Base-by-base conservation (phyloP, 1,140 invertebrate species). In the Drosophila pseudoananassae region DNA sequence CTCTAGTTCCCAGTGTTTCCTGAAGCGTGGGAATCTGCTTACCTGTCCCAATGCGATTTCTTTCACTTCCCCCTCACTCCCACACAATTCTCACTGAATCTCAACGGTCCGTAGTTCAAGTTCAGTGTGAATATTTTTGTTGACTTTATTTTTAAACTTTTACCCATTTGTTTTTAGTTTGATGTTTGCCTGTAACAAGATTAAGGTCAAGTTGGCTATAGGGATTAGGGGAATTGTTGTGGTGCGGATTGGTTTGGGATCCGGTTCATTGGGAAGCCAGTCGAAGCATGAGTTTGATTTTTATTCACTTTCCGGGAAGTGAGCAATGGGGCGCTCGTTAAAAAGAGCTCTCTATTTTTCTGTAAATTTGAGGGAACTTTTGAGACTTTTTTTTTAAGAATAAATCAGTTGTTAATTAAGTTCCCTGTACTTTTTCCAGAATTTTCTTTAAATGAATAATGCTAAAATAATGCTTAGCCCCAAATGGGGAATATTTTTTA, bases 81-180 rank as follows among this genome's bases (percentile, higher is more conserved):
- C 23, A 17, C 1, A 46, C 6, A 9, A 23, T 46, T 20, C 6
- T 14, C 40, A 3, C 10, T 36, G 4, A 8, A 20, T 76, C 20
- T 38, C 33, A 5, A 15, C 14, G 14, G 9, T 56, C 31, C 47
- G 23, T 56, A 74, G 58, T 81, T 78, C 78, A 87, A 87, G 78
- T 87, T 88, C 83, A 87, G 61, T 75, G 59, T 51, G 60, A 59
- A 63, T 49, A 75, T 59, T 60, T 65, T 20, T 64, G 49, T 77
- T 78, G 49, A 71, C 56, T 75, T 75, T 82, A 75, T 78, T 85
- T 87, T 78, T 60, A 82, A 76, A 87, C 51, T 78, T 85, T 82
- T 74, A 45, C 45, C 50, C 75, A 80, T 77, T 80, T 80, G 73
- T 54, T 78, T 71, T 57, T 50, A 57, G 36, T 58, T 71, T 45